Conservation (phyloP, 2,113 vertebrate species). For the human (Homo sapiens) region GRCh38 chr4:101078001-101078500, state of each 20-base stretch:
- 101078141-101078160: neutral
- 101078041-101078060: neutral
- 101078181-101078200: neutral
- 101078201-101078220: neutral
- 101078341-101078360: neutral
- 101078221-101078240: neutral
- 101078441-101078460: neutral
- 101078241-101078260: neutral
- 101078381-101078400: neutral
- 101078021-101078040: neutral
- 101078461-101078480: neutral
- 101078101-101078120: neutral
- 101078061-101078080: neutral
- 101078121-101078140: neutral
- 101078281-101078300: neutral
- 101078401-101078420: constrained; percentile 11
- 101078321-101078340: neutral
- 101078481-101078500: neutral
- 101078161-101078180: neutral
- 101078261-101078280: neutral
- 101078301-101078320: neutral
- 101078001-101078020: neutral
- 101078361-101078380: neutral
- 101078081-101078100: neutral
- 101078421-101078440: neutral